Evolutionary conservation across 2,113 vertebrate genomes (phyloP).

Genomic region (Gymnorhina tibicen): DNA sequence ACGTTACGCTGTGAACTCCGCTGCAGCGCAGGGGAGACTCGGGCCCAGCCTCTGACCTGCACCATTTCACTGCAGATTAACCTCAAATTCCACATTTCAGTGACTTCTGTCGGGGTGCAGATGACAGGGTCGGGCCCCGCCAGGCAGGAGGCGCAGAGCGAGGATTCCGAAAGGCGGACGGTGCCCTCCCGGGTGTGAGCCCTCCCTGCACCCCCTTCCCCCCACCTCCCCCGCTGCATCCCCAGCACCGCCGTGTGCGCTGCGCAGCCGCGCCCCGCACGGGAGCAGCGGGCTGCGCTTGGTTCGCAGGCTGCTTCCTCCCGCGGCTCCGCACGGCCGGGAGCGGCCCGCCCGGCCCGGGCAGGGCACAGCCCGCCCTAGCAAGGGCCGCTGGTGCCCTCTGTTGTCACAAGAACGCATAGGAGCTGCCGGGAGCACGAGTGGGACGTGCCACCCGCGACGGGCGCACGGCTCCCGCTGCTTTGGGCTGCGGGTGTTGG

Average conservation of each 20-base stretch:
- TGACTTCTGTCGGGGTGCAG: neutral
- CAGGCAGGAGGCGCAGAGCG: neutral
- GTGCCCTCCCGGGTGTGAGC: neutral
- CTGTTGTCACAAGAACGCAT: slow-evolving; percentile 46
- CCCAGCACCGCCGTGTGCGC: neutral
- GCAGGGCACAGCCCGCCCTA: neutral
- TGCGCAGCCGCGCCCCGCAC: neutral
- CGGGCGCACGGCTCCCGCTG: neutral
- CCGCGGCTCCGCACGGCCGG: neutral
- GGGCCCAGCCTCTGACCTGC: neutral
- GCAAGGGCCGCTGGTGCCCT: slow-evolving; percentile 67
- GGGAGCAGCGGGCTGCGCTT: neutral
- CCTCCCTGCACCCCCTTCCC: neutral
- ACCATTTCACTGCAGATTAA: neutral
- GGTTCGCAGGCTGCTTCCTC: neutral
- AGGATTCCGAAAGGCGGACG: neutral
- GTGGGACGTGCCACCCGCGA: neutral
- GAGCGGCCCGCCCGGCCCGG: neutral
- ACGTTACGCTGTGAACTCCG: neutral
- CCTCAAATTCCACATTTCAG: neutral
- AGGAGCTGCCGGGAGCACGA: neutral
- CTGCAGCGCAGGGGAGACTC: neutral
- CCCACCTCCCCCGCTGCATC: neutral
- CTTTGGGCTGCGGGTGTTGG: neutral
- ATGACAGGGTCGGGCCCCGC: neutral